Evolutionary conservation across 2,888 invertebrate species (phyloP), one percentile per base, ranked within the genome.

Genomic region (Cistogaster globosa): DNA sequence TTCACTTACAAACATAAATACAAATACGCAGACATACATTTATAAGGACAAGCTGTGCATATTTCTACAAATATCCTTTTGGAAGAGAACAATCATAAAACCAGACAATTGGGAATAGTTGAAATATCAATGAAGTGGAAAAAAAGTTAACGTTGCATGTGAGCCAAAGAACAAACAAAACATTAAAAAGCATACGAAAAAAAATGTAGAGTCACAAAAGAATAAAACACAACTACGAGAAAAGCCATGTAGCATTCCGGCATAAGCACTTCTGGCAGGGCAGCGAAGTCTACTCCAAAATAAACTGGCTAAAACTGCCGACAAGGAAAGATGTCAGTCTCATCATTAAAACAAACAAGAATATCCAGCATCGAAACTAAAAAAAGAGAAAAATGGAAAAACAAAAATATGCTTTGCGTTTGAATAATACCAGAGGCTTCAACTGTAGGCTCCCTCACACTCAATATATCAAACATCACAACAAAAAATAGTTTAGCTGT

Each of bases 91-190:
- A 81, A 81, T 81, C 76, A 81, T 81, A 84, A 84, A 71, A 82
- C 82, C 82, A 85, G 85, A 85, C 85, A 85, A 82, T 85, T 85
- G 85, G 78, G 78, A 75, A 82, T 82, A 82, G 85, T 85, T 85
- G 78, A 85, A 85, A 82, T 79, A 82, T 74, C 85, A 85, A 82
- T 85, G 85, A 82, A 85, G 85, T 85, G 85, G 82, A 85, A 85
- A 85, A 79, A 85, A 85, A 85, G 85, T 85, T 79, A 78, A 85
- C 85, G 85, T 85, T 82, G 85, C 85, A 82, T 85, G 78, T 79
- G 85, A 78, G 85, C 78, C 82, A 82, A 79, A 82, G 71, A 75
- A 85, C 71, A 79, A 85, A 79, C 75, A 85, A 26, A 58, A n/a
- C 36, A 51, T 16, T 48, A 0, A 32, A 2, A 57, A 20, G 16